Evolutionary conservation across 2,797 vertebrate species (phyloP).

Genomic region (Protosalanx chinensis): DNA sequence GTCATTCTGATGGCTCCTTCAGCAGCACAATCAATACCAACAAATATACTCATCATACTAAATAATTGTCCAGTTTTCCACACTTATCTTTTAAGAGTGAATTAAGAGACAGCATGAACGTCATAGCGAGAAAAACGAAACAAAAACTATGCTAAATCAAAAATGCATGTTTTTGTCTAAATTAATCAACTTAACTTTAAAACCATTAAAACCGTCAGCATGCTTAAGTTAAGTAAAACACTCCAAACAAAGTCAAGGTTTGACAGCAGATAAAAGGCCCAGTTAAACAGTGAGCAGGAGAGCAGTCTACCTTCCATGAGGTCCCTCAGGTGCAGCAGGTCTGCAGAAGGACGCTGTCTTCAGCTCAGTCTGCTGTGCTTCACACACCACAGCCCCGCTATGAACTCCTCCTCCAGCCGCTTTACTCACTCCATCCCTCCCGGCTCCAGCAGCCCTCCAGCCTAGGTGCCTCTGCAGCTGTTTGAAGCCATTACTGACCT

Average conservation of each 20-base stretch:
- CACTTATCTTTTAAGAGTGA: too few species aligned
- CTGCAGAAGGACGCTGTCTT: slow-evolving; percentile 51
- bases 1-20: slow-evolving; percentile 18
- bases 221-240: background rate
- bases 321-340: slow-evolving; percentile 55
- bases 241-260: background rate
- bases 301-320: slow-evolving; percentile 65
- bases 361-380: slow-evolving; percentile 60
- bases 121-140: background rate
- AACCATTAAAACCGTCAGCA: background rate
- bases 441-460: slow-evolving; percentile 46
- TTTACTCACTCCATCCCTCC: slow-evolving; percentile 44
- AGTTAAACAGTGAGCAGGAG: slow-evolving; percentile 24
- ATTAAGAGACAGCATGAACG: too few species aligned
- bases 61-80: background rate
- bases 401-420: slow-evolving; percentile 71
- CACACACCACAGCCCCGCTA: slow-evolving; percentile 38
- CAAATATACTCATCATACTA: background rate
- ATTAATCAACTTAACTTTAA: background rate
- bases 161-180: background rate
- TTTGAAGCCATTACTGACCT: slow-evolving; percentile 19
- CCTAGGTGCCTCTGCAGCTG: slow-evolving; percentile 25
- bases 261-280: background rate
- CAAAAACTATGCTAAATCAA: background rate
- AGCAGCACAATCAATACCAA: slow-evolving; percentile 9